Base-by-base conservation (phyloP, 2,113 vertebrate species). In the Amphiprion percula region DNA sequence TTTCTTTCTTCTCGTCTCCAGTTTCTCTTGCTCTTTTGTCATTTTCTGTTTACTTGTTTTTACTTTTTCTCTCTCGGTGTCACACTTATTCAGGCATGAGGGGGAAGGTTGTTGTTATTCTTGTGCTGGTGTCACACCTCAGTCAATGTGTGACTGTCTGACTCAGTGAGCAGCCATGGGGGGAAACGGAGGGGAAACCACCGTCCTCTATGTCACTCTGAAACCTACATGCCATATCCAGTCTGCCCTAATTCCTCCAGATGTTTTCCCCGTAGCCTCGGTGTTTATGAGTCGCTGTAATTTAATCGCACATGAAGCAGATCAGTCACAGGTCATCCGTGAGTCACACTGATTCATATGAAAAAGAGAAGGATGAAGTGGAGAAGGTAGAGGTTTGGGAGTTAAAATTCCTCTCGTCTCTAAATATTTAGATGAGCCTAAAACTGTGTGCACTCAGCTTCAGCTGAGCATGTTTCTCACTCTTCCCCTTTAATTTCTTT, bases 351-450 rank as follows among this genome's bases (percentile, higher is more conserved):
- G 52, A 71, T 73, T 79, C 53, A 76, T 62, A 10, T 49, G 10
- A 72, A 67, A 46, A 30, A 9, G 16, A 50, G 55, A 59, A n/a
- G 41, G 2, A 52, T 17, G 4, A 66, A 59, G 44, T 47, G 23
- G 2, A n/a, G 6, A 4, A 11, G 23, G 64, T 12, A 30, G 44
- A 49, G 1, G 21, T 55, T 72, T 62, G 17, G n/a, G 53, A 81
- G 72, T 76, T 52, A 65, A 72, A 8, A 84, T 70, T 85, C 70
- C 52, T 55, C 2, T 1, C 1, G 0, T 69, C 41, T 68, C 59
- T 75, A 90, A 88, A 90, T 90, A 82, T 91, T 93, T 92, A 63
- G 61, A 70, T 41, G 19, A 82, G 60, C 30, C 30, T 4, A 33
- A 19, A 16, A 59, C 44, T 23, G 46, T 55, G 60, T 72, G 55